phyloP scores from a whole-genome alignment of 2,888 invertebrate species.

The Cephus rjabovi region DNA sequence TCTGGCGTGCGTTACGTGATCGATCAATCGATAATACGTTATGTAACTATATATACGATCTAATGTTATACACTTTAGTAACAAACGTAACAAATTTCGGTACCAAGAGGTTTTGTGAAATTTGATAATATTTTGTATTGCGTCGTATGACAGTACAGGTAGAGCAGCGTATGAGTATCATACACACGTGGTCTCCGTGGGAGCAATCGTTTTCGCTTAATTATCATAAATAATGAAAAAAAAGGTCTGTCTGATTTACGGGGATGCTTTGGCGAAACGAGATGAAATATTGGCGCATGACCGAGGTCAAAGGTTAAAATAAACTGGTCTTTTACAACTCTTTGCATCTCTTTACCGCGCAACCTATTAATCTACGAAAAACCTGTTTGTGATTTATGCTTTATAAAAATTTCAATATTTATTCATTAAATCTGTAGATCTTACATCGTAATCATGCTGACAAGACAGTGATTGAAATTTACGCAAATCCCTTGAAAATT shows the following conservation, averaged over 20 bases:
- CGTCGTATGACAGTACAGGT: background rate
- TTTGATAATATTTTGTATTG: background rate
- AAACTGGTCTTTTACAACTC: conserved; percentile 38
- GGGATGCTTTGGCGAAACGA: conserved; percentile 35
- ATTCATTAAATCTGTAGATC: background rate
- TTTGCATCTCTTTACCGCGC: conserved; percentile 25
- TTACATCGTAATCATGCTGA: background rate
- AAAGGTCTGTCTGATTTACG: conserved; percentile 37
- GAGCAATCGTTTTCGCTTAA: conserved; percentile 41
- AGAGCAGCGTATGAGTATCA: conserved; percentile 10
- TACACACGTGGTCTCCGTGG: conserved; percentile 19
- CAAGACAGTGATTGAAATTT: background rate
- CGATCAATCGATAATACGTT: background rate
- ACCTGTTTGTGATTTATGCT: conserved; percentile 36
- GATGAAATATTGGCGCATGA: conserved; percentile 39
- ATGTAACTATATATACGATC: background rate
- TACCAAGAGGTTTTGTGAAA: background rate
- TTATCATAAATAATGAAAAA: conserved; percentile 42
- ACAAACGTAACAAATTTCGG: background rate
- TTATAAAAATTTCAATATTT: background rate
- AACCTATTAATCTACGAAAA: conserved; percentile 36
- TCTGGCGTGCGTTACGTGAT: background rate
- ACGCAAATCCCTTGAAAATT: background rate
- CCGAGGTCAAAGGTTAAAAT: conserved; percentile 45
- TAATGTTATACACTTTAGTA: background rate